Base-by-base conservation (phyloP, 2,113 vertebrate species). In the Copsychus sechellarum region DNA sequence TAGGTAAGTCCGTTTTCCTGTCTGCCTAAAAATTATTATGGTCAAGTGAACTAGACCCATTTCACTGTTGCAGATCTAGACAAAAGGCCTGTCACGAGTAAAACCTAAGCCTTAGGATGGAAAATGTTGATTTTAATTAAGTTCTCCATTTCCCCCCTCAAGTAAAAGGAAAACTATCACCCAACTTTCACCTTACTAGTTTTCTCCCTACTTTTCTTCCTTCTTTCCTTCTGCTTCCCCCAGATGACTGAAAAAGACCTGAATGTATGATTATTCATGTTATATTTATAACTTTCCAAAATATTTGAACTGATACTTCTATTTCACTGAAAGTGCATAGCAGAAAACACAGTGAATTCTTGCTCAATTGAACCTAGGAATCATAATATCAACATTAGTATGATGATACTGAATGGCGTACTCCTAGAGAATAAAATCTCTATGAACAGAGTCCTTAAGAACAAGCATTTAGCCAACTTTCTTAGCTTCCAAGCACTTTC, bases 341-440 rank as follows among this genome's bases (percentile, higher is more conserved):
- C 20, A 72, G 54, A 85, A 89, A 80, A 80, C 33, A n/a, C 23
- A 65, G 11, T 28, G 24, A 78, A 48, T 91, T 91, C 28, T 94
- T 76, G 18, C 42, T 57, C 33, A 42, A 6, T 6, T 86, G 58
- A 56, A 85, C 11, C 14, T 50, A 60, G 8, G 13, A 70, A 71
- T n/a, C 6, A 3, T 50, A 64, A 24, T 21, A 90, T 58, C 50
- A 36, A 3, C n/a, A 16, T 72, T 72, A 88, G 6, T 56, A 16
- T 34, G 50, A 74, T 4, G 14, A 65, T 54, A 69, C 5, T 42
- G 25, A 56, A 56, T 81, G 56, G n/a, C 26, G 31, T n/a, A 22
- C 4, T 54, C 33, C 40, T 76, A 61, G 14, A 83, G 9, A 93
- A 26, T 23, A 69, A 28, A 12, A 42, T 14, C 6, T 36, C 43